Evolutionary conservation across 2,797 vertebrate genomes (phyloP), one percentile per base, ranked within the genome.

Genomic region (Acrossocheilus fasciatus): DNA sequence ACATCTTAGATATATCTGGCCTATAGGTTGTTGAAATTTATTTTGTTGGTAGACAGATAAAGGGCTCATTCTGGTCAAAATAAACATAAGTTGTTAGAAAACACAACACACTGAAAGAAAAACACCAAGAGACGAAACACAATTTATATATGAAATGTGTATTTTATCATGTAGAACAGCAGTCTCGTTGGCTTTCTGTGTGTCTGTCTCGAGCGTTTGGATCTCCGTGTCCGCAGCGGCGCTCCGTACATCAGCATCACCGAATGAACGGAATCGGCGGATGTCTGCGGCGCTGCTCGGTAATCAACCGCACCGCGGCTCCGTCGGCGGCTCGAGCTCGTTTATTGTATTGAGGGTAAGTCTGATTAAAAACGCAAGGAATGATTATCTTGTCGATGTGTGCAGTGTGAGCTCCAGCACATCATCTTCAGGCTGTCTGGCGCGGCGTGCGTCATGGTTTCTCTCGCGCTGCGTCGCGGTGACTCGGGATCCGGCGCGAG

Each of bases 151-250:
- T 20, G 20, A 30, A 10, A 15, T 43, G 30, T 20, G 11, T 47
- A 0, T 34, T 62, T n/a, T 9, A 30, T 30, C 1, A 17, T 52
- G 57, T 41, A 41, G 17, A 52, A 45, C 3, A 23, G 59, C 74
- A 1, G 2, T 30, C n/a, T 85, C 36, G 23, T 36, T 39, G 18
- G 34, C 39, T 3, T 14, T 62, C 8, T 23, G 34, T n/a, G 70
- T 52, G n/a, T 34, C 52, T 39, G 41, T 70, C 52, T 57, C 10
- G 17, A 69, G 45, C 36, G 73, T 52, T 6, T 81, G 59, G 12
- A 7, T 43, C 4, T 81, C 82, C 26, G 34, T 88, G 87, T 88
- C 87, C 87, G 47, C 59, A 79, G 30, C 82, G 87, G 83, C 82
- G 39, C 78, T 76, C 87, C 87, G 87, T 88, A 88, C 83, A 26